Conservation (phyloP, 2,888 invertebrate species). For the Lacanobia wlatinum region DNA sequence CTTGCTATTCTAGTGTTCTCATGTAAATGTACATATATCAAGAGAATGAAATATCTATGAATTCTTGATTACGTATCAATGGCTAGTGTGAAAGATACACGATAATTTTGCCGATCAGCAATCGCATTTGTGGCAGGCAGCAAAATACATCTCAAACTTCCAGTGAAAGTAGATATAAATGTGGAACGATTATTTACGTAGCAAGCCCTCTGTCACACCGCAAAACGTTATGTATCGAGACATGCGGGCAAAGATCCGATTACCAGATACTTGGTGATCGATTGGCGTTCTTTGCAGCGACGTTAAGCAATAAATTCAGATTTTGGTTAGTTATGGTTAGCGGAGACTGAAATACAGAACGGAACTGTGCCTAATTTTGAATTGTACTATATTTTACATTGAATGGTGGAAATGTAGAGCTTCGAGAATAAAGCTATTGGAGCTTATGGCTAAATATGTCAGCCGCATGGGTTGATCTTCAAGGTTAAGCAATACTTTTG, state of each 20-base stretch:
- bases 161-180: conserved; percentile 51
- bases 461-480: no score
- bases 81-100: not conserved
- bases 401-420: not conserved
- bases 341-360: conserved; percentile 35
- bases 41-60: no score
- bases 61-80: no score
- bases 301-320: conserved; percentile 67
- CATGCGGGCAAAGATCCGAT: conserved; percentile 73
- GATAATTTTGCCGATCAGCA: not conserved
- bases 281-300: conserved; percentile 64
- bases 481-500: no score
- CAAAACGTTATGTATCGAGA: conserved; percentile 68
- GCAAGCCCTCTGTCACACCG: conserved; percentile 61
- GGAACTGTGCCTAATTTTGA: conserved; percentile 17
- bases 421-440: not conserved
- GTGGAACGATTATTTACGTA: conserved; percentile 61
- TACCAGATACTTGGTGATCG: conserved; percentile 71
- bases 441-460: no score
- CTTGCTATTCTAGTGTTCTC: no score
- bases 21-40: no score
- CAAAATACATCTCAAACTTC: conserved; percentile 21
- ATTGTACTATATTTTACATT: conserved; percentile 7
- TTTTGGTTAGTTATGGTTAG: conserved; percentile 56
- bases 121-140: not conserved